Evolutionary conservation across 2,888 invertebrate species (phyloP), one percentile per base, ranked within the genome.

Genomic region (Spatulosminthurus flaviceps): DNA sequence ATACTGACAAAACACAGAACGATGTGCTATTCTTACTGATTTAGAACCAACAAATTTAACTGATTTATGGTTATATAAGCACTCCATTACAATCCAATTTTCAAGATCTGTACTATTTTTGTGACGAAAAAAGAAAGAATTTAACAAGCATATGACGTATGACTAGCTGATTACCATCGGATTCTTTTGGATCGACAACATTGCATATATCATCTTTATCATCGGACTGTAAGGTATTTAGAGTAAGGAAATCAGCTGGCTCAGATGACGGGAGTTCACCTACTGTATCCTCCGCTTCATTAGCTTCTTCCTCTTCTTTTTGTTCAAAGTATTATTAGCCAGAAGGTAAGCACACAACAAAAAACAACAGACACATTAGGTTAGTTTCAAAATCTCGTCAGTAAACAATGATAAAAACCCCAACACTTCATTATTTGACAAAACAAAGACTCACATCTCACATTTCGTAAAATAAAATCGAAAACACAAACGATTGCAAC

Each of bases 251-350:
- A 29, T 78, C 78, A 61, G 67, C 41, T 41, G 51, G 73, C 61
- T 75, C 78, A 22, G 79, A 73, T n/a, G 72, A 67, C 28, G 69
- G 76, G 19, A 84, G 79, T 69, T 84, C 84, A 41, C 82, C 79
- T 0, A 84, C 82, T 7, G 81, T 83, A 78, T 84, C 84, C 24
- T 77, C 81, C 22, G 83, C 83, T 72, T 81, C 81, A 34, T 67
- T 78, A 0, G 67, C 80, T 66, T 81, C 82, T 73, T 74, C 79
- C 64, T 81, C 81, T 77, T 80, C 82, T 51, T 81, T 70, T 43
- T 60, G n/a, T 72, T 79, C 76, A 66, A 76, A 66, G 22, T 34
- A 79, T 61, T 26, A 41, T 78, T 78, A 78, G 21, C 75, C 75
- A 66, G 42, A 51, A 19, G 64, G 66, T 67, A 69, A 67, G 74